These are phyloP conservation scores for Allacma fusca DNA, from an alignment of 2,888 invertebrate genomes.

Conservation along the genomic window DNA sequence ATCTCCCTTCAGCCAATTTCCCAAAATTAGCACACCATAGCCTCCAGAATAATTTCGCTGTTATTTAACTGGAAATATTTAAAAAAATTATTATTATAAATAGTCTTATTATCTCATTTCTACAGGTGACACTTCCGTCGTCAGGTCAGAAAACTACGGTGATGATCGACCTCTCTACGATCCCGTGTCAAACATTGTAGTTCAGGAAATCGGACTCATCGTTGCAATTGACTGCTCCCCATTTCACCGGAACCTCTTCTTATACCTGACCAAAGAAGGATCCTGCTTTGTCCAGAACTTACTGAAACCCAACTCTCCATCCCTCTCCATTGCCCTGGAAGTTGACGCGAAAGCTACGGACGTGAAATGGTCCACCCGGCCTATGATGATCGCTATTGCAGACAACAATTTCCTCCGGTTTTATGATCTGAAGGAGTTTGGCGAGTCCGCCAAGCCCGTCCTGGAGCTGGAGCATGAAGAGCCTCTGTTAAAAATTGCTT, in stretches of 20 bases:
- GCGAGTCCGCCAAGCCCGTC: slow-evolving; percentile 14
- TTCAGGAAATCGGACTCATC: slow-evolving; percentile 47
- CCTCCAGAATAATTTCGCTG: too few relatives aligned
- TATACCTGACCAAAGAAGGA: slow-evolving; percentile 50
- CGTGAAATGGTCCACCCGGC: slow-evolving; percentile 56
- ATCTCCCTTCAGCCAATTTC: not conserved
- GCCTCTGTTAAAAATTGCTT: slow-evolving; percentile 28
- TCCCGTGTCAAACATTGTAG: slow-evolving; percentile 46
- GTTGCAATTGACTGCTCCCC: slow-evolving; percentile 55
- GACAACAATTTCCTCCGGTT: slow-evolving; percentile 46
- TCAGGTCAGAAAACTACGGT: not conserved
- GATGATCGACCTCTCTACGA: slow-evolving; percentile 45
- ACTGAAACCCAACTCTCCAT: slow-evolving; percentile 28
- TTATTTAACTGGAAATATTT: too few relatives aligned
- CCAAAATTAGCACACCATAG: too few relatives aligned
- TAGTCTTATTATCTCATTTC: too few relatives aligned
- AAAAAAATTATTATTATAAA: too few relatives aligned
- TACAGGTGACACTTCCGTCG: slow-evolving; percentile 37
- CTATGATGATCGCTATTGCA: slow-evolving; percentile 54
- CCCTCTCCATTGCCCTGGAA: slow-evolving; percentile 30
- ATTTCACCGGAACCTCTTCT: slow-evolving; percentile 55
- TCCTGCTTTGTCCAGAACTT: slow-evolving; percentile 51
- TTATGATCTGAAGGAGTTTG: slow-evolving; percentile 50
- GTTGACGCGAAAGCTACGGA: slow-evolving; percentile 43
- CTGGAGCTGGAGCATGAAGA: slow-evolving; percentile 41